A percentile compares a stretch with the other conserved stretches of the same genome.
Evolutionary conservation across 2,797 vertebrate species (phyloP).

Genomic region (Siniperca undulata): DNA sequence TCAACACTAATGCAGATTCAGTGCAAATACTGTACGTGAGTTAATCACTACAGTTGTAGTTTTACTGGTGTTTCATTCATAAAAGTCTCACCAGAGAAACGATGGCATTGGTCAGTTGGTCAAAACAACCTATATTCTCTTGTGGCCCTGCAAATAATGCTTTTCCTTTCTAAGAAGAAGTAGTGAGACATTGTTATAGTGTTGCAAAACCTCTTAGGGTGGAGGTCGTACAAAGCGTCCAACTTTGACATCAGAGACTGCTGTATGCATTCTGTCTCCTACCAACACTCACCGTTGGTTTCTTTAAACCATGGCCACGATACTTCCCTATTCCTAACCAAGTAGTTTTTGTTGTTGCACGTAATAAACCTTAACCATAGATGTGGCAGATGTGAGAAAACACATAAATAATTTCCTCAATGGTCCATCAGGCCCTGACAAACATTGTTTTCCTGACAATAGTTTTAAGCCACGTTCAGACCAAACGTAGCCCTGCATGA

Average conservation of each 20-base stretch:
- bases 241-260: no score
- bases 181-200: background rate
- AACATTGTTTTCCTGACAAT: no score
- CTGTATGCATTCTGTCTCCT: background rate
- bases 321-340: background rate
- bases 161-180: background rate
- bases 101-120: no score
- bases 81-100: background rate
- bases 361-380: no score
- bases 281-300: background rate
- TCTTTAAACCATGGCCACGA: no score
- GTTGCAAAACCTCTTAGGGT: background rate
- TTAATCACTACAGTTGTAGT: background rate
- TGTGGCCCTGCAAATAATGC: background rate
- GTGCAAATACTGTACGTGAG: background rate
- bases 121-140: no score
- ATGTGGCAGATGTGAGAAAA: no score
- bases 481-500: no score
- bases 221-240: background rate
- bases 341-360: background rate
- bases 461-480: no score
- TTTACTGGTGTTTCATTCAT: background rate
- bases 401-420: no score
- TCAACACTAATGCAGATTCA: background rate
- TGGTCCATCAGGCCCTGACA: no score